phyloP scores from a whole-genome alignment of 2,113 vertebrate species.

The Ibidorhyncha struthersii region DNA sequence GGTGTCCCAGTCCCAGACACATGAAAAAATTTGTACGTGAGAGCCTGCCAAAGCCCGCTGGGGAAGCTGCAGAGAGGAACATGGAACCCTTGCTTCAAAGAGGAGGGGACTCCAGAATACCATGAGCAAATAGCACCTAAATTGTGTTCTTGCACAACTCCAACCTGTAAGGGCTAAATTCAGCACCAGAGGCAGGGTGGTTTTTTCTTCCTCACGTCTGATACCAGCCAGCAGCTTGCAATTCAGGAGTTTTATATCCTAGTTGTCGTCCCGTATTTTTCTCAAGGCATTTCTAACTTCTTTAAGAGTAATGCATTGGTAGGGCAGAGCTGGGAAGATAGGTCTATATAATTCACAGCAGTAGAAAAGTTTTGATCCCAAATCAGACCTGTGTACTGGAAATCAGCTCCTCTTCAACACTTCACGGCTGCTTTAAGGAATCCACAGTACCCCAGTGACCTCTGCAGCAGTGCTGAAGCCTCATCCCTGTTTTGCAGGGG shows the following conservation, averaged over 20 bases:
- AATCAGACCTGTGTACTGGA: not conserved
- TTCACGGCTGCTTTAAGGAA: not conserved
- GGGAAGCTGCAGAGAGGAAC: not conserved
- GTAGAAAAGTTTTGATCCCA: not conserved
- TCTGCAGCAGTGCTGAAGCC: not conserved
- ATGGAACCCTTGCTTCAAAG: not conserved
- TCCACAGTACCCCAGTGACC: not conserved
- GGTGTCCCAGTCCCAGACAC: not conserved
- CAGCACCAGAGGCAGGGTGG: not conserved
- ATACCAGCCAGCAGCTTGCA: not conserved
- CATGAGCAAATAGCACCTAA: not conserved
- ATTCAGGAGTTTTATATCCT: not conserved
- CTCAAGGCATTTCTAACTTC: not conserved
- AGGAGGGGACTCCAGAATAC: not conserved
- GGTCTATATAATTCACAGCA: not conserved
- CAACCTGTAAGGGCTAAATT: not conserved
- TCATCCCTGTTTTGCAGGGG: not conserved
- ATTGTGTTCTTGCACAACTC: not conserved
- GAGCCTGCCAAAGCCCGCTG: not conserved
- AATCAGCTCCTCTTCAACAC: not conserved
- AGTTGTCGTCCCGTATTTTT: not conserved
- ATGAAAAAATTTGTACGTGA: not conserved
- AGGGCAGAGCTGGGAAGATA: not conserved
- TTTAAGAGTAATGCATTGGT: not conserved
- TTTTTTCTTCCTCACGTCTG: not conserved